Base-by-base conservation (phyloP, 2,888 invertebrate genomes). In the Proisotoma minuta region DNA sequence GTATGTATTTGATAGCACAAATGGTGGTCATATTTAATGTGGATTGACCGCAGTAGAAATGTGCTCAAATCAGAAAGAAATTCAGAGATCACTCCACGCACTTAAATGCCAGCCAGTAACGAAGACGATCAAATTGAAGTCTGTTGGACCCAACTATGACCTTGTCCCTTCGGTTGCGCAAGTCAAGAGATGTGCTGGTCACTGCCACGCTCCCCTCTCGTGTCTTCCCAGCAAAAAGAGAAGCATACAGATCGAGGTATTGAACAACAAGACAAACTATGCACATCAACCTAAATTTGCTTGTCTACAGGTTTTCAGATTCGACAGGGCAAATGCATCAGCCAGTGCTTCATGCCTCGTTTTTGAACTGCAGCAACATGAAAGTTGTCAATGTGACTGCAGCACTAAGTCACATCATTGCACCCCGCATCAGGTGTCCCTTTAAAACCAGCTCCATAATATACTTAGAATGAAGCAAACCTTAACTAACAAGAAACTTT, bases 311-410 rank as follows among this genome's bases (percentile, higher is more conserved):
- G 28, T 23, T 47, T 62, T 43, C 51, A 1, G 48, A 59, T 10
- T 47, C 61, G 18, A 57, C n/a, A 20, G 27, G 57, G 15, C 63
- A 20, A 47, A 18, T 1, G 22, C 8, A 4, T 18, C 43, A 5
- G 20, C 5, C 20, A 43, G 18, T 5, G 18, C 15, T 18, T 54
- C 61, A 12, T 69, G 69, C 22, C 61, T 63, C 0, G 59, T 66
- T 4, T 66, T 60, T 40, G 59, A 62, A 48, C 20, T 69, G 8
- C 62, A 59, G 27, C 60, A 66, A 24, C 66, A 69, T 54, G 65
- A 66, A 8, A 39, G 54, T 27, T 69, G 69, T 22, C 34, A 23
- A 1, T 69, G 69, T 20, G 59, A 39, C 22, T 69, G 69, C 22
- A 50, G 47, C 24, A 22, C 66, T 15, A n/a, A 28, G 15, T 15